These are phyloP conservation scores for Lycophotia porphyrea DNA, from an alignment of 2,888 invertebrate genomes.

Conservation along the genomic window DNA sequence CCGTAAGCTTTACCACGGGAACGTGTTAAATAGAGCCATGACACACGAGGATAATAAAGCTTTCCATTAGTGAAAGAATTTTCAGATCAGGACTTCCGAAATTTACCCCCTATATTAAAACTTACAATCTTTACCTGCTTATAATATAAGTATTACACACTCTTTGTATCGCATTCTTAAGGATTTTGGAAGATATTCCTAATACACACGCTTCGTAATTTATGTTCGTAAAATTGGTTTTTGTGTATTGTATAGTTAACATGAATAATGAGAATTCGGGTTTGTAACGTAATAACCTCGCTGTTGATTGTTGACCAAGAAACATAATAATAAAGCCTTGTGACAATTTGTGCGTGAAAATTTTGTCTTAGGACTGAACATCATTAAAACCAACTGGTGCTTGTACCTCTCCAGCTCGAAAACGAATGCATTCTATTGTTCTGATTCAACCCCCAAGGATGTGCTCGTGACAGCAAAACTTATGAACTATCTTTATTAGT, in stretches of 20 bases:
- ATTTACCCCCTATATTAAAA: neutral
- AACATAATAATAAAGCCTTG: neutral
- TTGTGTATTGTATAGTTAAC: neutral
- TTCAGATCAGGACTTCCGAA: neutral
- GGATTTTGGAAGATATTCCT: no score
- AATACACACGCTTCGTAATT: neutral
- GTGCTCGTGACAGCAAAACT: constrained; percentile 32
- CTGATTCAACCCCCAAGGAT: constrained; percentile 16
- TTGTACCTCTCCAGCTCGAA: constrained; percentile 13
- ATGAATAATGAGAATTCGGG: neutral
- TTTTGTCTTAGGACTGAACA: neutral
- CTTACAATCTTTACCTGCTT: neutral
- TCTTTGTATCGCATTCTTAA: no score
- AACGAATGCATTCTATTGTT: constrained; percentile 45
- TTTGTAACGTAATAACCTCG: neutral
- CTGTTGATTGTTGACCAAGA: neutral
- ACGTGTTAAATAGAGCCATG: neutral
- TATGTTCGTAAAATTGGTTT: neutral
- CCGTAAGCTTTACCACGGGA: no score
- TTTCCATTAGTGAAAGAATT: neutral
- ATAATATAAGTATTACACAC: neutral
- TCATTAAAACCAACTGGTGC: constrained; percentile 27
- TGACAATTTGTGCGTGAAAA: no score
- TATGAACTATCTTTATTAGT: constrained; percentile 31
- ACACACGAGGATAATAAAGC: neutral